Base-by-base conservation (phyloP, 2,113 vertebrate genomes). In the Dipodomys spectabilis region DNA sequence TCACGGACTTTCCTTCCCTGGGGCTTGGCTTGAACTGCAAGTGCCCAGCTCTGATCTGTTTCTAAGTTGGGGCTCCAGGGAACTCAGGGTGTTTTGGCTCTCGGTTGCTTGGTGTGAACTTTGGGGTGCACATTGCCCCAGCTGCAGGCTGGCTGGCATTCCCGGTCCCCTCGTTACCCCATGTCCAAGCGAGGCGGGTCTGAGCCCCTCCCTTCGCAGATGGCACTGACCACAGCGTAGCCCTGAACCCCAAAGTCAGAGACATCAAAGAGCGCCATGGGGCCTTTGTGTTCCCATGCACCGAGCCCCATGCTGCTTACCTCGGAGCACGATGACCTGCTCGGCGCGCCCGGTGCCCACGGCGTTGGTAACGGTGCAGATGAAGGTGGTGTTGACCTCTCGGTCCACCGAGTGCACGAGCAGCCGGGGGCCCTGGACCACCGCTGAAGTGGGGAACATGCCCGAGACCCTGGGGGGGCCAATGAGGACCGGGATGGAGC, bases 281-380 rank as follows among this genome's bases (percentile, higher is more conserved):
- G 64, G 16, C 30, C 9, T 2, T 19, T 64, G 4, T 27, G 18
- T 0, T 19, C 49, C 49, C 8, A 9, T 11, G 49, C 49, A 9
- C 1, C 49, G 53, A 57, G 53, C 53, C 53, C 12, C 53, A 13
- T 4, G 13, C 35, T 0, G 64, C 98, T 98, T 88, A 99, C 99
- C 99, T 98, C 98, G 97, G 83, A 99, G 98, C 0, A 98, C 10
- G 83, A 98, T 77, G 1, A 97, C 88, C 96, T 99, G 96, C 93
- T 99, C 98, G 0, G 97, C 98, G 0, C n/a, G 98, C 71, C 97
- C 97, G 0, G 30, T 95, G 9, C 99, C 99, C 1, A 99, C 97
- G 0, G 97, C 97, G 53, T 99, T 99, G 64, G 75, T 98, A 84
- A 98, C 99, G 22, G 98, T 98, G 30, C 99, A 99, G 94, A 98